A percentile compares a stretch with the other conserved stretches of the same genome.
phyloP scores from a whole-genome alignment of 2,113 vertebrate genomes.

The Murina feae region DNA sequence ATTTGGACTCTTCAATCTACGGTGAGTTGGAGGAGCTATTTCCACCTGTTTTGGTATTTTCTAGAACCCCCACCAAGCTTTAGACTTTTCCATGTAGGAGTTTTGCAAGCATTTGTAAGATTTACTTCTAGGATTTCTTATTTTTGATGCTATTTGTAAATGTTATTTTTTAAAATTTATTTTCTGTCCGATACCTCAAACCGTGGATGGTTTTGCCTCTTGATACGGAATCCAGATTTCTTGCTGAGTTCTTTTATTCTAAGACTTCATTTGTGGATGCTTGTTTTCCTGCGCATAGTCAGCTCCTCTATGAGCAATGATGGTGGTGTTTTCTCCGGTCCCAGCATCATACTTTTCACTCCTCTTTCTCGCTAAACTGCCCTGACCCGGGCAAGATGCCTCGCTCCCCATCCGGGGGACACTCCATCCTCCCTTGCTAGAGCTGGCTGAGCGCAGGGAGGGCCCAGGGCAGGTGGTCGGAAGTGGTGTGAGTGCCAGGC shows the following conservation, averaged over 20 bases:
- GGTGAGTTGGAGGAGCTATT: not conserved
- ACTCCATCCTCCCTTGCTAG: too few relatives aligned
- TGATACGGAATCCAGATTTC: not conserved
- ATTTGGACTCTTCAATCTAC: not conserved
- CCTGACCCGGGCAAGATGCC: too few relatives aligned
- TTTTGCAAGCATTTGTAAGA: not conserved
- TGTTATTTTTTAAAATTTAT: not conserved
- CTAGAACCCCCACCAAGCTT: not conserved
- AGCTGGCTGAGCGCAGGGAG: too few relatives aligned
- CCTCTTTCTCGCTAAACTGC: not conserved
- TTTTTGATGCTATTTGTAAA: not conserved
- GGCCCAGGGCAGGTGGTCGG: too few relatives aligned
- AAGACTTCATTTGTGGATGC: too few relatives aligned
- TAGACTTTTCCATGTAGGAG: not conserved
- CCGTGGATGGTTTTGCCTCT: not conserved
- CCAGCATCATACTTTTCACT: rapidly evolving
- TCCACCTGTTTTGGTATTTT: not conserved
- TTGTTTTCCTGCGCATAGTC: rapidly evolving
- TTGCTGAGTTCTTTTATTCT: not conserved
- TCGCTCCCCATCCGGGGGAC: too few relatives aligned
- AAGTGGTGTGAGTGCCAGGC: rapidly evolving
- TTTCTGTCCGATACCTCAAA: not conserved
- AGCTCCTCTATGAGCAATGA: not conserved
- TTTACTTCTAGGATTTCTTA: not conserved
- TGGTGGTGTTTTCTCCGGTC: not conserved